Evolutionary conservation across 2,113 vertebrate genomes (phyloP).

Genomic region (Rhinolophus ferrumequinum): DNA sequence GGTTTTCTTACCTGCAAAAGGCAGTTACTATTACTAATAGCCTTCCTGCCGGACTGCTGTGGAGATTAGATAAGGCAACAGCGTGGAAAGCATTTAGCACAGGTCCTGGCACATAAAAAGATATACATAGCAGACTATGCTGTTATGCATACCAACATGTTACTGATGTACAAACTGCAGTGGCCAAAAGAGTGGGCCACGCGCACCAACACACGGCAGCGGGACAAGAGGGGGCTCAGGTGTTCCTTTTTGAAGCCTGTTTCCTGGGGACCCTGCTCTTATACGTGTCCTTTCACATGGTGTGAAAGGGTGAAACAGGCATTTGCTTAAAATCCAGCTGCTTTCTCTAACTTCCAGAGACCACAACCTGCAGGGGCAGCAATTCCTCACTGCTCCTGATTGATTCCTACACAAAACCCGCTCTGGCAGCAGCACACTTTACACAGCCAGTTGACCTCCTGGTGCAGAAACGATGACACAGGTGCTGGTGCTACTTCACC

Average conservation of each 20-base stretch:
- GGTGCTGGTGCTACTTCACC: conserved; percentile 75
- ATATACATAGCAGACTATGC: no score
- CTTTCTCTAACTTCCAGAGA: conserved; percentile 82
- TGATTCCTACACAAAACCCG: conserved; percentile 86
- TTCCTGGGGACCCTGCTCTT: neutral
- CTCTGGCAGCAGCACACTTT: conserved; percentile 78
- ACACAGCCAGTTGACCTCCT: conserved; percentile 84
- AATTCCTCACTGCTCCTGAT: conserved; percentile 82
- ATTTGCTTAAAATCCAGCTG: conserved; percentile 81
- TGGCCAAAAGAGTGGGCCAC: accelerated
- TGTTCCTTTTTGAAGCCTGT: neutral
- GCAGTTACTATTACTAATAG: neutral
- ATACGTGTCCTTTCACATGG: neutral
- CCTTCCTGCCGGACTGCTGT: neutral
- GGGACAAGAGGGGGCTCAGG: neutral
- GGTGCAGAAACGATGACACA: conserved; percentile 85
- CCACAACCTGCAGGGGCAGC: conserved; percentile 82
- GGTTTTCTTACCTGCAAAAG: neutral
- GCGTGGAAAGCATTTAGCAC: neutral
- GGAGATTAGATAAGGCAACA: neutral
- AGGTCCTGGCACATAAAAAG: neutral
- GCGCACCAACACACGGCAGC: accelerated
- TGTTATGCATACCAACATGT: neutral
- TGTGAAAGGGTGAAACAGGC: conserved; percentile 58
- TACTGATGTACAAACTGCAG: neutral